Evolutionary conservation across 2,888 invertebrate genomes (phyloP).

Genomic region (Ennomos fuscantarius): DNA sequence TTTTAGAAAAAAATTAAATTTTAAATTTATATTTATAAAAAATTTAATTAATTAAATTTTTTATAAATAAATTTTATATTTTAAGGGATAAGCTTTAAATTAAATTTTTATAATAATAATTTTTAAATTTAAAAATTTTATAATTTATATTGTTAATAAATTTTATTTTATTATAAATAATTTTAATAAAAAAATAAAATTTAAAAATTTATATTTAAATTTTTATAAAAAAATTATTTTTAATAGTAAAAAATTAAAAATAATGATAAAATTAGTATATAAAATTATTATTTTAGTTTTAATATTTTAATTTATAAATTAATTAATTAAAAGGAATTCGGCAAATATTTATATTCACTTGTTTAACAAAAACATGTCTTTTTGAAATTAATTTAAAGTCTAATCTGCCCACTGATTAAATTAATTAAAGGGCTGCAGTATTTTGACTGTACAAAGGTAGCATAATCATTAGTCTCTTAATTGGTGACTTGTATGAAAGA

Average conservation of each 20-base stretch:
- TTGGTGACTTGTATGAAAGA: constrained; percentile 92
- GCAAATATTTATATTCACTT: constrained; percentile 87
- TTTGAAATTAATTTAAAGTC: constrained; percentile 86
- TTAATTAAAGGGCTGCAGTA: constrained; percentile 91
- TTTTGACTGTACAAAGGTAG: constrained; percentile 92
- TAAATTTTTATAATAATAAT: constrained; percentile 80
- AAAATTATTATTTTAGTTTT: constrained; percentile 50
- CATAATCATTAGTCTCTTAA: constrained; percentile 92
- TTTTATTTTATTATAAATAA: constrained; percentile 79
- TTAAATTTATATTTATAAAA: constrained; percentile 77
- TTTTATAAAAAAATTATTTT: constrained; percentile 72
- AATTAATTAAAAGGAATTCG: constrained; percentile 86
- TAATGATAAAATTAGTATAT: constrained; percentile 87
- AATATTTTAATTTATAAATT: constrained; percentile 51
- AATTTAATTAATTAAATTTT: constrained; percentile 55
- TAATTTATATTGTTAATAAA: constrained; percentile 85
- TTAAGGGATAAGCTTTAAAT: constrained; percentile 86
- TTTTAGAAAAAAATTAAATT: constrained; percentile 85
- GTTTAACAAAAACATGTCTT: constrained; percentile 93
- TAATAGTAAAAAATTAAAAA: constrained; percentile 71
- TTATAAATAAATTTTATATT: constrained; percentile 69
- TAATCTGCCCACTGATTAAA: constrained; percentile 89
- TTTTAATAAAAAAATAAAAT: constrained; percentile 59
- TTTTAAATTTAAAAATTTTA: constrained; percentile 72
- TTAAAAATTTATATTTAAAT: constrained; percentile 69